These are phyloP conservation scores for Seriola aureovittata DNA, from an alignment of 2,113 vertebrate genomes.

Conservation along the genomic window DNA sequence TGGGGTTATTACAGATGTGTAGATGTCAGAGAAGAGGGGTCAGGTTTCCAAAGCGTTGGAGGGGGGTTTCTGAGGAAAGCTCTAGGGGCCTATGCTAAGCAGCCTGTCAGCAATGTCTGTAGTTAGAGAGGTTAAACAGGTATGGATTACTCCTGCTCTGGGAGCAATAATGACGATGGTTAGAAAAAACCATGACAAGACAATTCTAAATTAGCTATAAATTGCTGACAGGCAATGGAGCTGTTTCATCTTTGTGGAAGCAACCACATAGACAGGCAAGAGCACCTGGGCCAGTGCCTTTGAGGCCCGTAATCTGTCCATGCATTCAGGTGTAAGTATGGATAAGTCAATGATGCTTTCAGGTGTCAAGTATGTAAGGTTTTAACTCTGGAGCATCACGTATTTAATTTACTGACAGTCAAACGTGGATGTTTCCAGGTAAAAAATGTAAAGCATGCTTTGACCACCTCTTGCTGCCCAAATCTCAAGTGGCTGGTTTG, in stretches of 20 bases:
- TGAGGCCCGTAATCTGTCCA: not conserved
- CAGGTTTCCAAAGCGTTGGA: slow-evolving; percentile 15
- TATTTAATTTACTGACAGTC: not conserved
- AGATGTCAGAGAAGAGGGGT: slow-evolving; percentile 41
- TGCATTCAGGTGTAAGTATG: not conserved
- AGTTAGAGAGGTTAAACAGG: slow-evolving; percentile 33
- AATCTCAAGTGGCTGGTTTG: slow-evolving; percentile 6
- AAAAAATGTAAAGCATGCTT: too few species aligned
- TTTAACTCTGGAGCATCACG: not conserved
- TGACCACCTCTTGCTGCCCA: not conserved
- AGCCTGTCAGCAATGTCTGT: slow-evolving; percentile 34
- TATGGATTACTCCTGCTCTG: slow-evolving; percentile 27
- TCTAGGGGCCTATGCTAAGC: slow-evolving; percentile 51
- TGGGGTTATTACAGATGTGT: slow-evolving; percentile 36
- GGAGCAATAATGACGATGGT: not conserved
- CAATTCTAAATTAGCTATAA: not conserved
- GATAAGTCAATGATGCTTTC: not conserved
- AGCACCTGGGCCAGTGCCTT: not conserved
- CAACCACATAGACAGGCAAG: not conserved
- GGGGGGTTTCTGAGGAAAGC: slow-evolving; percentile 30
- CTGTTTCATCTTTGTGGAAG: not conserved
- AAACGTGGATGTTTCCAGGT: not conserved
- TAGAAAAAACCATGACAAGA: not conserved
- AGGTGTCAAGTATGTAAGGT: not conserved
- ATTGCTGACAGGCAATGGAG: not conserved